Base-by-base conservation (phyloP, 2,888 invertebrate genomes). In the Pelosia muscerda region DNA sequence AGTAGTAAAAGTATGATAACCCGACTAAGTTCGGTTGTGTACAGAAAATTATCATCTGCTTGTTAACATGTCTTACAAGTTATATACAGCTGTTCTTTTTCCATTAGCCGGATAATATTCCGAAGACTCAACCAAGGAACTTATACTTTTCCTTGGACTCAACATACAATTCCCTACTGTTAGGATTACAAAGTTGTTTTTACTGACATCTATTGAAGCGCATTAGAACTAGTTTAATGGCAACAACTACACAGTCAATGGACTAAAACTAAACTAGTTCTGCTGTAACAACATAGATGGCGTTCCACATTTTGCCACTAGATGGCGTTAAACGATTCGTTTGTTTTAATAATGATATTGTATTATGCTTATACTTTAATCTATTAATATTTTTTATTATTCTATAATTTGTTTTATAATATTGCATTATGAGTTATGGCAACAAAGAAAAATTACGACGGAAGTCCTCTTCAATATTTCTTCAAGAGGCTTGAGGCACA, bases 271-370 rank as follows among this genome's bases (percentile, higher is more conserved):
- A 2, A 62, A 13, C 1, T 63, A 63, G 68, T 76, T 72, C 23
- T 0, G 0, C 2, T 22, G 0, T 0, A 0, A 5, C 9, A 0
- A 4, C 3, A 69, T 57, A 83, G 82, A 81, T 77, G 78, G 72
- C 78, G 73, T 31, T 68, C 6, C n/a, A 49, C 6, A n/a, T 49
- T 38, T 31, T 15, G 10, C 0, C 23, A n/a, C 13, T 26, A 83
- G 85, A 74, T 82, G 82, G 69, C 81, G 53, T 15, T 63, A 55
- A 53, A n/a, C n/a, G 28, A 54, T 3, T 59, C 23, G 15, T 55
- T 25, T 34, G 31, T 9, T 38, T 9, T 19, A 0, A 19, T 1
- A 19, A 25, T 6, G 6, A 2, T 26, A 15, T 0, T 28, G 19
- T 28, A 13, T 25, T 25, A 0, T 10, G 1, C 6, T 26, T 56